A percentile compares a stretch with the other conserved stretches of the same genome.
Conservation (phyloP, 2,797 vertebrate species). For the Chelonia mydas region DNA sequence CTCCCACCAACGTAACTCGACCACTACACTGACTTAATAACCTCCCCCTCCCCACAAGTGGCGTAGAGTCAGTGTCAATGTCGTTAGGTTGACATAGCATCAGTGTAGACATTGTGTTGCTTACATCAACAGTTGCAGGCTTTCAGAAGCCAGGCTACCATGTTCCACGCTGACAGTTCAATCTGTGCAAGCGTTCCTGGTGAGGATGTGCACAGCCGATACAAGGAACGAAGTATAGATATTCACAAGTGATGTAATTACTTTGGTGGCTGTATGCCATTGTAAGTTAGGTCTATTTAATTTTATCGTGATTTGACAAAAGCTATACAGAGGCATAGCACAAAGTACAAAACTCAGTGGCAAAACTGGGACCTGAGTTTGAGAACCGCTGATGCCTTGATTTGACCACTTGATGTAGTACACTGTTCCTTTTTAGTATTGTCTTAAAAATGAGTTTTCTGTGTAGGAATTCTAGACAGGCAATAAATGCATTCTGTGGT, state of each 20-base stretch:
- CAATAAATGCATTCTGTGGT: neutral
- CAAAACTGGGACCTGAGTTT: fast-evolving
- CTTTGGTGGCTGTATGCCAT: neutral
- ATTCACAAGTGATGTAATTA: neutral
- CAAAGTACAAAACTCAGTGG: neutral
- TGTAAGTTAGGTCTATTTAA: neutral
- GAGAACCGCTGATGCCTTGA: neutral
- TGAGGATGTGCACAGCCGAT: neutral
- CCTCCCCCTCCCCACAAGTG: neutral
- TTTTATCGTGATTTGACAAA: neutral
- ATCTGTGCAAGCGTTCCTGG: neutral
- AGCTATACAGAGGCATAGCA: neutral
- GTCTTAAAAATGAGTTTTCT: neutral
- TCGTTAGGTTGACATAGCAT: neutral
- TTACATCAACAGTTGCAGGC: neutral
- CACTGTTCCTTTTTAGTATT: neutral
- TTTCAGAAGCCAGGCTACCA: neutral
- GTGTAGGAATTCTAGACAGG: neutral
- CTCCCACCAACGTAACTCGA: neutral
- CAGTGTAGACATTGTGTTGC: neutral
- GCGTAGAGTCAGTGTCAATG: neutral
- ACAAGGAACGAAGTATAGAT: neutral
- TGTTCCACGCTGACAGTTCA: neutral
- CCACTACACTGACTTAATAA: neutral
- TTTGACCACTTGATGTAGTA: neutral